Base-by-base conservation (phyloP, 1,140 invertebrate species). In the Battus philenor region DNA sequence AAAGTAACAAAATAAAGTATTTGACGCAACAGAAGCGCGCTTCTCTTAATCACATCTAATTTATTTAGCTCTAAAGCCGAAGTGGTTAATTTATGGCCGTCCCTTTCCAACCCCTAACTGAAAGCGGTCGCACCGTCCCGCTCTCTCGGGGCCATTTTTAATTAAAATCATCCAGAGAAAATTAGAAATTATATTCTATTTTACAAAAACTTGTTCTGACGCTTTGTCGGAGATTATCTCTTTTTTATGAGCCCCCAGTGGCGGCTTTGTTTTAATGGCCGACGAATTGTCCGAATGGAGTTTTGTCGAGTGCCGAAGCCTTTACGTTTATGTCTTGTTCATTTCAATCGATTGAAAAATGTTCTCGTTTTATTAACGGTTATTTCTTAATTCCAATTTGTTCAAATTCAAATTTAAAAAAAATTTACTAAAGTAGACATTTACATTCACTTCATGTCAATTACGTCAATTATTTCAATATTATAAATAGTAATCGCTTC, bases 161-260 rank as follows among this genome's bases (percentile, higher is more conserved):
- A 85, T 85, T 85, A 85, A 85, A 82, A 85, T 76, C 76, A 73
- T 70, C 68, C 70, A 48, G 77, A 82, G 78, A 85, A 79, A 83
- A 85, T 85, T 81, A 85, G 81, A 82, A 85, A 85, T 85, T 85
- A 85, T 85, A 85, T 85, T 85, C 81, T 85, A 85, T 85, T 85
- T 85, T 75, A 41, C 77, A 72, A 76, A 81, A 83, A 83, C 77
- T 85, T 81, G 80, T 68, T 75, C 77, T 74, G 73, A 74, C 76
- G 81, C 61, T 82, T 82, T 81, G 81, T 75, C 48, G 68, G 71
- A 75, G 79, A 83, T 85, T 80, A 85, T 80, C 69, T 80, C 52
- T 75, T 83, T 82, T 85, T 85, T 85, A 85, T 81, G 75, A 78
- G 78, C 66, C 78, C 77, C 81, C 18, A 65, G 71, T 63, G 75